Evolutionary conservation across 2,888 invertebrate genomes (phyloP), one percentile per base, ranked within the genome.

Genomic region (Lottia scabra): DNA sequence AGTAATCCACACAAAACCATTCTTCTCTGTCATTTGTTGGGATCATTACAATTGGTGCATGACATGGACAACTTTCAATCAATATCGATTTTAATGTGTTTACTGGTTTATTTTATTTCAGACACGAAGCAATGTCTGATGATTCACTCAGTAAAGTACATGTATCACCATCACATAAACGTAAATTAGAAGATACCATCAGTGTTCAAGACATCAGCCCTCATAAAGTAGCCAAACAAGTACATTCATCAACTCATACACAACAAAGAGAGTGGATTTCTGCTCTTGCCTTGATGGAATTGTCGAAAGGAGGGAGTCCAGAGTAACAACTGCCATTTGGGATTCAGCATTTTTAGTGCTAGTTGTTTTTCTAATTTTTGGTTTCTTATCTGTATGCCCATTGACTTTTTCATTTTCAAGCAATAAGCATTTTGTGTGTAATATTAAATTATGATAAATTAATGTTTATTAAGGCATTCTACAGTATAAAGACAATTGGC

Each of bases 201-300:
- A 23, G 56, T 56, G 56, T 56, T 56, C 19, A 56, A 56, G 56
- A 56, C 23, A 56, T 23, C 2, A 56, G 23, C 19, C 56, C 19
- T 56, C 8, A 12, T 56, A 56, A 56, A 13, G 56, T 56, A 23
- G 56, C 56, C 56, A 56, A 56, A 56, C 56, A 56, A 4, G 19
- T 23, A 23, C 56, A 23, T 23, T 23, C 56, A 56, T 19, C 56
- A 56, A 56, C 12, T 56, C 71, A 43, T 44, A 79, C 79, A 73
- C 83, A 85, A 66, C 81, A 83, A n/a, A 80, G 81, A 44, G 85
- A 86, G 65, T 84, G 83, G 81, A 83, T 86, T 45, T 83, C 84
- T n/a, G 86, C 86, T 8, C 71, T 87, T 10, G 86, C 86, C 15
- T 78, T 87, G 2, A 80, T 87, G 64, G 86, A 87, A 72, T 74